Conservation (phyloP, 2,797 vertebrate genomes). For the Enteromius viviparus region DNA sequence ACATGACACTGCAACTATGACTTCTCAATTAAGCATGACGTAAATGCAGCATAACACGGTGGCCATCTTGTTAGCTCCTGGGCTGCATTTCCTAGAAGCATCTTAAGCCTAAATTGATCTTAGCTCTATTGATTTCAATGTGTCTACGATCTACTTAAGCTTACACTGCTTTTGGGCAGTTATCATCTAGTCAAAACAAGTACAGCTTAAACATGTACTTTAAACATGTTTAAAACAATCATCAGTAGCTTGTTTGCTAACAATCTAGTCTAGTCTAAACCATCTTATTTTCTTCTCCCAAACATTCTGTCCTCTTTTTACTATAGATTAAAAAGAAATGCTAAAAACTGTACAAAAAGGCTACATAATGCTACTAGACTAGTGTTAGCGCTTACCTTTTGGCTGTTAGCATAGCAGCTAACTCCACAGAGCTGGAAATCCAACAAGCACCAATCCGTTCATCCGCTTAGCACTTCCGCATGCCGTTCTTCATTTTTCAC, state of each 20-base stretch:
- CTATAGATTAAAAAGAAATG: neutral
- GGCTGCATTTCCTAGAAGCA: too few species aligned
- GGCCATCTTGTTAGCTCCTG: too few species aligned
- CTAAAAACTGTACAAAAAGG: neutral
- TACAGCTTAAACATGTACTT: too few species aligned
- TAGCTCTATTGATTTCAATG: too few species aligned
- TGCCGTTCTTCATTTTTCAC: constrained; percentile 1
- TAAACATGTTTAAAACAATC: neutral
- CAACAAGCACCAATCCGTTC: neutral
- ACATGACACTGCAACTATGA: too few species aligned
- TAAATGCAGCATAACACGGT: too few species aligned
- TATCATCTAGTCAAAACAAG: neutral
- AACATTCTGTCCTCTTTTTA: neutral
- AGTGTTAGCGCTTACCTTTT: neutral
- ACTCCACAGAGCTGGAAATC: constrained; percentile 7
- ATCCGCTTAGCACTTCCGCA: constrained; percentile 25
- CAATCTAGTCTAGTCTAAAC: neutral
- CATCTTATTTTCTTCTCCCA: neutral
- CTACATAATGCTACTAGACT: neutral
- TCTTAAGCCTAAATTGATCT: too few species aligned
- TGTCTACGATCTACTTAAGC: too few species aligned
- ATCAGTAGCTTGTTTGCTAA: neutral
- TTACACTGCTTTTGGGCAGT: too few species aligned
- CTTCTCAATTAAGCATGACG: too few species aligned
- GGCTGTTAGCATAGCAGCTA: neutral